Conservation (phyloP, 1,140 invertebrate species). For the Mya arenaria region DNA sequence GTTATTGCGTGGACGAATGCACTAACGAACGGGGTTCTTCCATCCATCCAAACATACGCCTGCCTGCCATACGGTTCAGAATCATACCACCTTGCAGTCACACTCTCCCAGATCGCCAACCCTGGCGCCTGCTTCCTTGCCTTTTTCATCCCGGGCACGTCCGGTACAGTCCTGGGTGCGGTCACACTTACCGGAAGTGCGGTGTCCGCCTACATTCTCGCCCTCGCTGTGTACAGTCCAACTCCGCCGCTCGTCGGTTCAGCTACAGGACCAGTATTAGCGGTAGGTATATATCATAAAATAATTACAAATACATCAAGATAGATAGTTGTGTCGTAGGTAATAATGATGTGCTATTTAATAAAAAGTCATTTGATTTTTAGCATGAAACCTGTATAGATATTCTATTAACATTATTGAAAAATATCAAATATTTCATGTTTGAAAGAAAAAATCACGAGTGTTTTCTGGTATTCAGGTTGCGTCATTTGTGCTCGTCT, state of each 20-base stretch:
- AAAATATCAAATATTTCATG: too few relatives aligned
- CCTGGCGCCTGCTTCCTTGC: slow-evolving; percentile 91
- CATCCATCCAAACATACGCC: slow-evolving; percentile 93
- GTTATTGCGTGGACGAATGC: slow-evolving; percentile 74
- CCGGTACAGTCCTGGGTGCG: slow-evolving; percentile 83
- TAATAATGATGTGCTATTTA: too few relatives aligned
- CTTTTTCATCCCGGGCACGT: slow-evolving; percentile 87
- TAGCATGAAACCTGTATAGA: too few relatives aligned
- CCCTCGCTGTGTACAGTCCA: slow-evolving; percentile 89
- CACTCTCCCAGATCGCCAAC: slow-evolving; percentile 91
- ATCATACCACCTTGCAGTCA: slow-evolving; percentile 91
- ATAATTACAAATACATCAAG: too few relatives aligned
- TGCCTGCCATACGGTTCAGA: slow-evolving; percentile 92
- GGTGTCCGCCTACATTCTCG: slow-evolving; percentile 86
- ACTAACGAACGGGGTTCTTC: slow-evolving; percentile 87
- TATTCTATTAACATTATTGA: too few relatives aligned
- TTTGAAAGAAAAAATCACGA: too few relatives aligned
- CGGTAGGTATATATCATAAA: too few relatives aligned
- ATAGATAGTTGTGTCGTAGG: too few relatives aligned
- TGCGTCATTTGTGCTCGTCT: slow-evolving; percentile 86
- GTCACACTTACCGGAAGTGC: slow-evolving; percentile 83
- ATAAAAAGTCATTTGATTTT: too few relatives aligned
- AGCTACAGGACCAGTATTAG: slow-evolving; percentile 84
- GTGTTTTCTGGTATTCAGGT: slow-evolving; percentile 84
- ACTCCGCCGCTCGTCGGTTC: slow-evolving; percentile 86